Percentiles rank a stretch among this genome's conserved stretches.
Evolutionary conservation across 2,888 invertebrate species (phyloP).

Genomic region (Eupeodes luniger): DNA sequence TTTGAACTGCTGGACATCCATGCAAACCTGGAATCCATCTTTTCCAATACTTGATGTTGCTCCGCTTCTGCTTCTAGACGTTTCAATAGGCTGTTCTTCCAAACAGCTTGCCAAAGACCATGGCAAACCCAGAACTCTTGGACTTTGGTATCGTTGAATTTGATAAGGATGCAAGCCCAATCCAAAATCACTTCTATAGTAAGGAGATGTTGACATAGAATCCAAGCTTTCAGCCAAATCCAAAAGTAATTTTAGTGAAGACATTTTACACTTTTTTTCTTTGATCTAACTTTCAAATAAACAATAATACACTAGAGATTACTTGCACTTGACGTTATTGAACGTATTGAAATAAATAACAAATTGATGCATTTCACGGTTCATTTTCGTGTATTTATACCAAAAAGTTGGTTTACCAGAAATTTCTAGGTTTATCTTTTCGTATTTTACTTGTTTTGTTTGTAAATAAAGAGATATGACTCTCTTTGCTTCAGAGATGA

Average conservation of each 20-base stretch:
- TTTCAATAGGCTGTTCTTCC: constrained; percentile 10
- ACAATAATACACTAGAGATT: background rate
- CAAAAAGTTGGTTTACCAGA: background rate
- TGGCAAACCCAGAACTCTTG: constrained; percentile 9
- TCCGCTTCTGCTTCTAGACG: background rate
- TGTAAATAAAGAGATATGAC: no score
- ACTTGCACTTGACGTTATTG: background rate
- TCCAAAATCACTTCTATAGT: constrained; percentile 15
- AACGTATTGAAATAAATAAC: background rate
- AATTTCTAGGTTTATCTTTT: background rate
- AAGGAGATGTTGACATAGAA: constrained; percentile 33
- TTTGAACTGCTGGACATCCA: constrained; percentile 90
- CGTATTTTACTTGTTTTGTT: background rate
- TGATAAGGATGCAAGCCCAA: constrained; percentile 32
- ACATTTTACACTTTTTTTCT: constrained; percentile 37
- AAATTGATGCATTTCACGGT: constrained; percentile 8
- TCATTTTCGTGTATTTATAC: background rate
- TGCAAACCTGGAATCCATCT: constrained; percentile 88
- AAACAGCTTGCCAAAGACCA: background rate
- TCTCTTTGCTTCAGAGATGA: no score
- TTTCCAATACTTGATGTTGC: constrained; percentile 83
- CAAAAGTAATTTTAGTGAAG: constrained; percentile 45
- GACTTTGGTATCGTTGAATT: background rate
- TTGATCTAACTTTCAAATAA: background rate
- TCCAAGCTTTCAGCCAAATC: constrained; percentile 48